Percentiles rank a stretch among this genome's conserved stretches.
Evolutionary conservation across 1,140 invertebrate species (phyloP).

Genomic region (Dendrolimus punctatus): DNA sequence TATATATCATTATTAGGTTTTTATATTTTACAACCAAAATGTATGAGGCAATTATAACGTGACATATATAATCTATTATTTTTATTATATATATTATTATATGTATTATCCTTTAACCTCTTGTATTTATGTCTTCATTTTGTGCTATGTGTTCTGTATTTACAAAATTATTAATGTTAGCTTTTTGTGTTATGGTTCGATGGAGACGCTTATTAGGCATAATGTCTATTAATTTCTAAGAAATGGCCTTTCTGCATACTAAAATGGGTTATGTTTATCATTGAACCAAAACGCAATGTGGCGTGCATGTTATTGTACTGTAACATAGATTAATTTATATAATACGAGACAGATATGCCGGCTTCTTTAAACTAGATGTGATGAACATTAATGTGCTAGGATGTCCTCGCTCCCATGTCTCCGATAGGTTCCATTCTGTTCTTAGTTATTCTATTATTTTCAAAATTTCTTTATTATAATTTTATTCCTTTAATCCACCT

Average conservation of each 20-base stretch:
- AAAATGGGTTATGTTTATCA: conserved; percentile 41
- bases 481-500: conserved; percentile 13
- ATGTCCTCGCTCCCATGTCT: conserved; percentile 50
- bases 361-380: conserved; percentile 65
- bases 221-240: conserved; percentile 12
- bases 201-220: conserved; percentile 23
- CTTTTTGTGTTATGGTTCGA: conserved; percentile 70
- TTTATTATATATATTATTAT: conserved; percentile 50
- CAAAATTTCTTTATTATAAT: conserved; percentile 29
- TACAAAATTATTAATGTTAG: conserved; percentile 61
- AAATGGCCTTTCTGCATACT: conserved; percentile 26
- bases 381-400: conserved; percentile 51
- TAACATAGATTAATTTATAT: conserved; percentile 59
- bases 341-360: conserved; percentile 52
- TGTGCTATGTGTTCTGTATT: conserved; percentile 67
- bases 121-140: conserved; percentile 66
- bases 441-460: conserved; percentile 36
- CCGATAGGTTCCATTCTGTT: conserved; percentile 30
- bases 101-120: conserved; percentile 48
- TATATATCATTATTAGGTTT: conserved; percentile 67
- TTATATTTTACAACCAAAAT: conserved; percentile 50
- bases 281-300: conserved; percentile 68
- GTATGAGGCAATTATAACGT: conserved; percentile 70
- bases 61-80: conserved; percentile 58
- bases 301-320: conserved; percentile 67